Conservation (phyloP, 2,888 invertebrate species). For the Zonitis immaculata region DNA sequence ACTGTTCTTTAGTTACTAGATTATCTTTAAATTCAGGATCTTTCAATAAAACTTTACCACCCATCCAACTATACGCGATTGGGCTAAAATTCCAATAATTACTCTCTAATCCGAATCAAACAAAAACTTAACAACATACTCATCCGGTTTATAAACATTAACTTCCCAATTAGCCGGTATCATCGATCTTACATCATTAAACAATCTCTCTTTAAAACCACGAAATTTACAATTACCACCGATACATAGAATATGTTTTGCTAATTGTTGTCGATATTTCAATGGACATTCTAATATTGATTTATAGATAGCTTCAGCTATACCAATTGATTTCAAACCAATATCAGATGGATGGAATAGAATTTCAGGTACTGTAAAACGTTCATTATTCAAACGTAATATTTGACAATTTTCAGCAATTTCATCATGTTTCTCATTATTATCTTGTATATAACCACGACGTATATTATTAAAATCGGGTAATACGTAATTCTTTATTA, state of each 20-base stretch:
- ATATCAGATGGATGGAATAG: conserved; percentile 93
- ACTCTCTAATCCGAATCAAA: neutral
- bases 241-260: conserved; percentile 77
- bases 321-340: conserved; percentile 86
- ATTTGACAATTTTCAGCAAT: conserved; percentile 57
- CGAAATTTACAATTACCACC: conserved; percentile 79
- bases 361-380: conserved; percentile 92
- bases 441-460: conserved; percentile 58
- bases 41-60: conserved; percentile 71
- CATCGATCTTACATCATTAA: conserved; percentile 70
- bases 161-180: conserved; percentile 76
- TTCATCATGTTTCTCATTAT: conserved; percentile 29
- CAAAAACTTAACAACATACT: conserved; percentile 51
- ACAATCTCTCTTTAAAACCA: conserved; percentile 76
- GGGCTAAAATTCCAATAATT: conserved; percentile 54
- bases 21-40: conserved; percentile 68
- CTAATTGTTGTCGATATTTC: conserved; percentile 69
- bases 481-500: conserved; percentile 85
- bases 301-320: conserved; percentile 82
- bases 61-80: conserved; percentile 82
- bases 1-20: conserved; percentile 77
- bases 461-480: conserved; percentile 92
- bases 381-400: conserved; percentile 84
- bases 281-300: conserved; percentile 70
- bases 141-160: conserved; percentile 62